Evolutionary conservation across 2,113 vertebrate species (phyloP).

Genomic region (Neodon shergylaensis): DNA sequence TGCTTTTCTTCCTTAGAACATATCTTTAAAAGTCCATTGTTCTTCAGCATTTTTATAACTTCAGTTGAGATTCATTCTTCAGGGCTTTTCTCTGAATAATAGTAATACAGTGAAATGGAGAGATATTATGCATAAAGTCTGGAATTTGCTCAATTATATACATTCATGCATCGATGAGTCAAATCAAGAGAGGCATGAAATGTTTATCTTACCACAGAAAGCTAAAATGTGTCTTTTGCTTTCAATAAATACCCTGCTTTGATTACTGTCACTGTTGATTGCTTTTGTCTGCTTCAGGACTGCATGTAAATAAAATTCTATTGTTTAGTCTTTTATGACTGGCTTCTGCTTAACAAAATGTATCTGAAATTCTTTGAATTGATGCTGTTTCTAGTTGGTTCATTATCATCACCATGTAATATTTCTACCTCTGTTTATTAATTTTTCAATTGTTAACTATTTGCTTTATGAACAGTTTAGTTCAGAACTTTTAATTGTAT

Average conservation of each 20-base stretch:
- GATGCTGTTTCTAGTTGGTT: neutral
- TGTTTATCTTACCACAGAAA: neutral
- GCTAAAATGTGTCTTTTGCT: neutral
- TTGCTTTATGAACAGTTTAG: neutral
- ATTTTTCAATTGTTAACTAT: neutral
- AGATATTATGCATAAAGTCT: neutral
- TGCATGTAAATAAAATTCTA: neutral
- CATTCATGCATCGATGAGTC: neutral
- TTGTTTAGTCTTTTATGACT: neutral
- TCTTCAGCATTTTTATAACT: neutral
- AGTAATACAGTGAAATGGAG: neutral
- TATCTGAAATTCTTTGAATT: slow-evolving; percentile 26
- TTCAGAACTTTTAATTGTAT: neutral
- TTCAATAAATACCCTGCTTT: neutral
- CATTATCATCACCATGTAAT: slow-evolving; percentile 1
- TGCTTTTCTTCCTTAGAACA: neutral
- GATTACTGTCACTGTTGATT: neutral
- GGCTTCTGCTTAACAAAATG: neutral
- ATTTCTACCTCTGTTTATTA: neutral
- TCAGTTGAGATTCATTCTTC: neutral
- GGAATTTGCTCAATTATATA: neutral
- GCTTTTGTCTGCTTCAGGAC: slow-evolving; percentile 1
- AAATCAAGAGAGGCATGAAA: neutral
- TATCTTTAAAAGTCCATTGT: slow-evolving; percentile 17
- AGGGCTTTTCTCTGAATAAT: neutral